Evolutionary conservation across 1,140 invertebrate species (phyloP).

Genomic region (Ylistrum balloti): DNA sequence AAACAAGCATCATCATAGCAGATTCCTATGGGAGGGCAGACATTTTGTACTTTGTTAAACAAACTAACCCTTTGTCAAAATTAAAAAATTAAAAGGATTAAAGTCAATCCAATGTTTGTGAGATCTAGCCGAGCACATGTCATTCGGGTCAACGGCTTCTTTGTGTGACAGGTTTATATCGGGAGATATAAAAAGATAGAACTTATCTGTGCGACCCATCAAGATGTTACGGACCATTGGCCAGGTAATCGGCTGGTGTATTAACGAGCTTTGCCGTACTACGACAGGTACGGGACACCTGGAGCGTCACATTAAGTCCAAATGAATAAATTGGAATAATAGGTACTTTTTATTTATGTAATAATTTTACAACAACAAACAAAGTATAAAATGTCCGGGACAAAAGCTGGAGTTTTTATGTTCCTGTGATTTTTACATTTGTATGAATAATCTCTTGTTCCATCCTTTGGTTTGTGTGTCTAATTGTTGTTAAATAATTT

Average conservation of each 20-base stretch:
- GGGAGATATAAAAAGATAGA: slow-evolving; percentile 25
- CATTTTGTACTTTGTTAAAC: slow-evolving; percentile 7
- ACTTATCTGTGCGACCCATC: slow-evolving; percentile 29
- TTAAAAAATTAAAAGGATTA: slow-evolving; percentile 40
- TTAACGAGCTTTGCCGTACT: slow-evolving; percentile 37
- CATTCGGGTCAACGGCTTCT: neutral
- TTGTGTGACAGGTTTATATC: slow-evolving; percentile 11
- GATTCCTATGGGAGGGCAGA: neutral
- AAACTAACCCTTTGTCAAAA: neutral
- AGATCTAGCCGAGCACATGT: slow-evolving; percentile 31
- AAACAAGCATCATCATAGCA: neutral
- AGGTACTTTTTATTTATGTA: slow-evolving; percentile 14
- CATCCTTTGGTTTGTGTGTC: slow-evolving; percentile 10
- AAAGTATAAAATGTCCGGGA: neutral
- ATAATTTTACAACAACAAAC: neutral
- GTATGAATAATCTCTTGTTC: neutral
- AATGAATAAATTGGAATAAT: neutral
- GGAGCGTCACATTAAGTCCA: slow-evolving; percentile 30
- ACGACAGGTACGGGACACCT: neutral
- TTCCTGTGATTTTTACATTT: neutral
- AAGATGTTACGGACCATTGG: neutral
- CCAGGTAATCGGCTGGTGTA: slow-evolving; percentile 23
- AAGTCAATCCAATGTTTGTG: slow-evolving; percentile 8
- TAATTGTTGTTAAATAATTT: neutral
- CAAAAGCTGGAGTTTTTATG: neutral